phyloP scores from a whole-genome alignment of 2,797 vertebrate species.

The Philypnodon macrostomus region DNA sequence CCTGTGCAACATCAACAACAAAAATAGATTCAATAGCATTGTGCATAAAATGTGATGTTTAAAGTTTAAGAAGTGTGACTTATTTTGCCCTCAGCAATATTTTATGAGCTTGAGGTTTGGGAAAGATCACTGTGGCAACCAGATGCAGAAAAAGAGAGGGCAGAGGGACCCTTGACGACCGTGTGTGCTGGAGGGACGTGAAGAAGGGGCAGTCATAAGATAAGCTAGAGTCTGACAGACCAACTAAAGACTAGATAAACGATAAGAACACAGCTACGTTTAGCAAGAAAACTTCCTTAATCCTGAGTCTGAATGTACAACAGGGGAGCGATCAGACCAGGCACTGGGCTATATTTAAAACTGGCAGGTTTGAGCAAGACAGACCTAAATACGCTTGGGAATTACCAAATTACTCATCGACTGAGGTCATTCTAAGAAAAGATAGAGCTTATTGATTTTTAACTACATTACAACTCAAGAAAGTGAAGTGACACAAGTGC shows the following conservation, averaged over 20 bases:
- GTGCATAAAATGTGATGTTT: no score
- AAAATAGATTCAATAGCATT: conserved; percentile 29
- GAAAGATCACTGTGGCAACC: conserved; percentile 60
- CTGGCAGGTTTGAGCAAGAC: conserved; percentile 34
- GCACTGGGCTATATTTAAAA: conserved; percentile 49
- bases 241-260: conserved; percentile 31
- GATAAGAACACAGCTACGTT: conserved; percentile 5
- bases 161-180: conserved; percentile 53
- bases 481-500: neutral
- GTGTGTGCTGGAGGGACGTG: conserved; percentile 49
- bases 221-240: conserved; percentile 41
- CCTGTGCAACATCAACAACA: no score
- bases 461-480: conserved; percentile 1
- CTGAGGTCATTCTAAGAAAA: conserved; percentile 37
- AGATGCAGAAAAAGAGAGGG: conserved; percentile 61
- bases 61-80: conserved; percentile 17
- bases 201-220: conserved; percentile 41
- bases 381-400: conserved; percentile 38
- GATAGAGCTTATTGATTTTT: conserved; percentile 4
- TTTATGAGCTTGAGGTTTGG: conserved; percentile 42
- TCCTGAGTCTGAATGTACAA: conserved; percentile 22
- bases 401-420: conserved; percentile 32
- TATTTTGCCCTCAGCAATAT: conserved; percentile 42
- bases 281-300: conserved; percentile 30
- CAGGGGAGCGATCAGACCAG: conserved; percentile 31